Evolutionary conservation across 2,797 vertebrate species (phyloP).

Genomic region (Oceanodroma leucorhoa): DNA sequence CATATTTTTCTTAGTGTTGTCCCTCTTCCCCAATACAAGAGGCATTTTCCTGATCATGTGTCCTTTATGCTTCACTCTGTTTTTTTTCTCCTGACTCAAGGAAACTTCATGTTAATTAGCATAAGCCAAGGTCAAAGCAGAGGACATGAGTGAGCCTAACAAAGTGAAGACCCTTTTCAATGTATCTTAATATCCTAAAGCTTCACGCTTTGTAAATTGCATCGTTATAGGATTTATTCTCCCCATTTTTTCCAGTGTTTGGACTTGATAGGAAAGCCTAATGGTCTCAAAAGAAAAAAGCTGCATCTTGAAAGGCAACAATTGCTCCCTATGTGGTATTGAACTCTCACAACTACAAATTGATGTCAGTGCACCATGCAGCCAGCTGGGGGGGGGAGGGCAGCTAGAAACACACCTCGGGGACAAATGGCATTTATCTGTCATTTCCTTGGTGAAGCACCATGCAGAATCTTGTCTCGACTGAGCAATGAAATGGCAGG

Average conservation of each 20-base stretch:
- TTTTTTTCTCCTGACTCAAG: not conserved
- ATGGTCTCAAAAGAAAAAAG: not conserved
- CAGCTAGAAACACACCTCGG: not conserved
- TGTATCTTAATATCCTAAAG: not conserved
- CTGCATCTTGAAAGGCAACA: not conserved
- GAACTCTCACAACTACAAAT: not conserved
- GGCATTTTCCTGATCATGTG: not conserved
- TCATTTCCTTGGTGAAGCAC: not conserved
- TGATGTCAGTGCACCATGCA: not conserved
- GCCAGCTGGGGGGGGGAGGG: not conserved
- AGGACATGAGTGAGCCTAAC: not conserved
- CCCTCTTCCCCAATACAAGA: not conserved
- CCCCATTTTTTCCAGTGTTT: not conserved
- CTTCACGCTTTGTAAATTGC: not conserved
- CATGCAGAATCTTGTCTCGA: not conserved
- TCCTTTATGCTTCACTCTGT: not conserved
- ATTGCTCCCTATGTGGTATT: not conserved
- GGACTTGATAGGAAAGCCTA: not conserved
- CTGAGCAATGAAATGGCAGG: not conserved
- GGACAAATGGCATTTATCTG: not conserved
- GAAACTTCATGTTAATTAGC: not conserved
- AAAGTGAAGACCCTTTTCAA: not conserved
- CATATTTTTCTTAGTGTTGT: not conserved
- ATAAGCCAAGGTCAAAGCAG: not conserved
- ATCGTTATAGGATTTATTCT: not conserved